These are phyloP conservation scores for Sipha flava DNA, from an alignment of 1,140 invertebrate species.

Conservation along the genomic window DNA sequence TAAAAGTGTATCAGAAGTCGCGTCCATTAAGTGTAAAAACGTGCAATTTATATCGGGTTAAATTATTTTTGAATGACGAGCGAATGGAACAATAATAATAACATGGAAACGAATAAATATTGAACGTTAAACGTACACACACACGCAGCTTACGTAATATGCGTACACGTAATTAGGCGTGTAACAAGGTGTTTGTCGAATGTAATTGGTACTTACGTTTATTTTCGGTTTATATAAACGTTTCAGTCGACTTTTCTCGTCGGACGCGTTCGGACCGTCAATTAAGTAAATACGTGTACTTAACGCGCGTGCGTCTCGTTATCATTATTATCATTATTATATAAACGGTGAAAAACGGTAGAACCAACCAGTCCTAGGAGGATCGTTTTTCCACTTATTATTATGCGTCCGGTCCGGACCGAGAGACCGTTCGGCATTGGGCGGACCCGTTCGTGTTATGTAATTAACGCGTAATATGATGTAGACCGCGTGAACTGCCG, in stretches of 20 bases:
- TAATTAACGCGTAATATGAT: too few species aligned
- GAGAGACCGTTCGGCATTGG: too few species aligned
- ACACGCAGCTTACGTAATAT: not conserved
- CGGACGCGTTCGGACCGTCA: not conserved
- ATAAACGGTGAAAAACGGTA: too few species aligned
- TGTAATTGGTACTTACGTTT: not conserved
- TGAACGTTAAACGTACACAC: not conserved
- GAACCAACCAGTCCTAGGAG: too few species aligned
- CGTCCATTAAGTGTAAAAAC: not conserved
- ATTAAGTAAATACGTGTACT: too few species aligned
- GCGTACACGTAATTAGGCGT: not conserved
- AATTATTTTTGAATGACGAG: not conserved
- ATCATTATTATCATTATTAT: too few species aligned
- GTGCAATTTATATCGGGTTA: not conserved
- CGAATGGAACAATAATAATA: not conserved
- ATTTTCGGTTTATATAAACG: not conserved
- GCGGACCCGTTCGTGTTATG: too few species aligned
- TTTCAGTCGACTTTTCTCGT: not conserved
- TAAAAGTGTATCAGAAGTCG: not conserved
- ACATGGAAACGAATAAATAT: not conserved
- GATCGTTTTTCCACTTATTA: too few species aligned
- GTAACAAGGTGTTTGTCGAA: not conserved
- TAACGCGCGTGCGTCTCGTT: too few species aligned
- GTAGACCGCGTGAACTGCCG: too few species aligned
- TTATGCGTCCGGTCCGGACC: too few species aligned